Base-by-base conservation (phyloP, 92 coral and sea anemone species). In the Bergia sp. region DNA sequence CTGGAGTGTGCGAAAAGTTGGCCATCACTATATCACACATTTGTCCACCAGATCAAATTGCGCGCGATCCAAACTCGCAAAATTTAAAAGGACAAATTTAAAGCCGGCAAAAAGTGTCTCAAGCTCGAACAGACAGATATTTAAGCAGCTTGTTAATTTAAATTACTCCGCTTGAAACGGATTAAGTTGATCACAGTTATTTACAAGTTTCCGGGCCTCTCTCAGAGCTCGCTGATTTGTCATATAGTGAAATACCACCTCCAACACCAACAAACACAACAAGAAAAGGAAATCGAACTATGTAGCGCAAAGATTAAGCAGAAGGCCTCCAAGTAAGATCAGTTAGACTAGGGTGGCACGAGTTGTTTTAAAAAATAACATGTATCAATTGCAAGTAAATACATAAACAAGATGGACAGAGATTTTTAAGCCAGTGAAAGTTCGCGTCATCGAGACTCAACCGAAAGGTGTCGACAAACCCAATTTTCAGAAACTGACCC, bases 381-480 rank as follows among this genome's bases (percentile, higher is more conserved):
- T 23, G 87, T 45, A 84, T 71, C 87, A 69, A 45, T 69, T 71
- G 39, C 78, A 42, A 69, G 38, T 45, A 71, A 84, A 71, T 45
- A 84, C 47, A 84, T 71, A 71, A 84, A 84, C 79, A 71, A 47
- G 77, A 84, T 72, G 66, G 79, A 12, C 38, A 84, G 87, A 71
- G 87, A 50, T 71, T 15, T 50, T 43, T 43, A 83, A 84, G 45
- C 80, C 80, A 76, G 80, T 76, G 16, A 41, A 40, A 18, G 44
- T 72, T 36, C 53, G 65, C 87, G 87, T 84, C 87, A 72, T 84
- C 87, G 72, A 44, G 43, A 29, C 78, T 84, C 85, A 72, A 83
- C 44, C 79, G 65, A 37, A 84, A 84, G 43, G 87, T 84, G 87
- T 84, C 87, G 87, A 84, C 87, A 84, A 73, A 47, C 66, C 77